Base-by-base conservation (phyloP, 2,888 invertebrate genomes). In the Athalia circularis region DNA sequence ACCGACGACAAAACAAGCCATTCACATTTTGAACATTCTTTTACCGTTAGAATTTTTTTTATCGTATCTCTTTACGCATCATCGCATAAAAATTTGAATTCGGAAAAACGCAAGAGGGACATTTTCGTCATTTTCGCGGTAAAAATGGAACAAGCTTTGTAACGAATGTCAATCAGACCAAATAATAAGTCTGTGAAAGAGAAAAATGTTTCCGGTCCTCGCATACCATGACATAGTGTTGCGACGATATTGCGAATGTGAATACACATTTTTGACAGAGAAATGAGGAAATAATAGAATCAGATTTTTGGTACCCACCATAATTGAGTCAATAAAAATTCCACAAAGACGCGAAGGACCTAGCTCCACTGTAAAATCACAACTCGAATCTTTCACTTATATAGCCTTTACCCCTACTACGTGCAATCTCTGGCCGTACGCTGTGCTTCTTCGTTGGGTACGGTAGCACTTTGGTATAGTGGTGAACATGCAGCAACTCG, bases 361-460 rank as follows among this genome's bases (percentile, higher is more conserved):
- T 86, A 84, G 86, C 85, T 85, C 82, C 80, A 89, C 89, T 88
- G 87, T 86, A 88, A 87, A 86, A 86, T 80, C 83, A 83, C 85
- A 86, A 80, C 84, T 74, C 72, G 75, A 82, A 83, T 85, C 84
- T 85, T 87, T 86, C 84, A 85, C 86, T 90, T 90, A 89, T 89
- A 90, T 89, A 89, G 89, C 86, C 85, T 88, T 85, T 86, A 84
- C 84, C 87, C 87, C 88, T 86, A 84, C 89, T 84, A 65, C 48
- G 47, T 59, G 29, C 29, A 29, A 29, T 29, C 64, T 50, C 75
- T 50, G 75, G 6, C 75, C 75, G 61, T 48, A 62, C 50, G 57
- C 72, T 59, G 45, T 75, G 75, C 75, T 62, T 8, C 75, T 29
- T 29, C 64, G 15, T 61, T 61, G 61, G n/a, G 13, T 59, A 72